A percentile compares a stretch with the other conserved stretches of the same genome.
These are phyloP conservation scores for Hofmannophila pseudospretella DNA, from an alignment of 2,888 invertebrate genomes.

Conservation along the genomic window DNA sequence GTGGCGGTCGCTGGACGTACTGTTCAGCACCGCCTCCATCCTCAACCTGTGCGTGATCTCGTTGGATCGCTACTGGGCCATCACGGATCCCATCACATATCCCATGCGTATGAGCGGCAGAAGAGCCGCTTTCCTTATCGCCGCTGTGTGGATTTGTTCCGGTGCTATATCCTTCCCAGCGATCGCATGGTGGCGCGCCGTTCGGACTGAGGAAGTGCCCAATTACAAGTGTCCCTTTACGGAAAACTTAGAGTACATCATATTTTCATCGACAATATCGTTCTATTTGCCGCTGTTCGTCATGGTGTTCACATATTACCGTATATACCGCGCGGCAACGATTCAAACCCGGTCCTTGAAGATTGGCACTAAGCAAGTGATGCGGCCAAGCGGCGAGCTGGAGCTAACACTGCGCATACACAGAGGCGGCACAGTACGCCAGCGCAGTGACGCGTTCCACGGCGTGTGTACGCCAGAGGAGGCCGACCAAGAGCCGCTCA, in stretches of 20 bases:
- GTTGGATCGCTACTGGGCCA: constrained; percentile 98
- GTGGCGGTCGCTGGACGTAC: constrained; percentile 97
- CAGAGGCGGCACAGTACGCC: constrained; percentile 89
- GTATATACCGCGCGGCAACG: constrained; percentile 95
- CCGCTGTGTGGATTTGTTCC: constrained; percentile 97
- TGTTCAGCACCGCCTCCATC: constrained; percentile 98
- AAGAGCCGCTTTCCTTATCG: constrained; percentile 91
- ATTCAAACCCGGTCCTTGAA: constrained; percentile 94
- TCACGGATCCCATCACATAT: constrained; percentile 98
- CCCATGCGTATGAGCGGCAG: constrained; percentile 95
- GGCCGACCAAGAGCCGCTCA: constrained; percentile 83
- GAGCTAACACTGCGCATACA: constrained; percentile 95
- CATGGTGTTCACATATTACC: constrained; percentile 98
- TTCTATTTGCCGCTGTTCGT: constrained; percentile 98
- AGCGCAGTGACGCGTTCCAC: constrained; percentile 72
- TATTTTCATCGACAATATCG: constrained; percentile 98
- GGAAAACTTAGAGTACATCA: constrained; percentile 95
- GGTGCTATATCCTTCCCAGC: constrained; percentile 99
- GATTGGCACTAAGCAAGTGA: constrained; percentile 93
- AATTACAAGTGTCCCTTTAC: constrained; percentile 96
- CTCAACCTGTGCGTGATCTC: constrained; percentile 98
- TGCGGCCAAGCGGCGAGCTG: constrained; percentile 89
- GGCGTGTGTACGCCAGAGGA: constrained; percentile 83
- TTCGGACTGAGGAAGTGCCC: constrained; percentile 87
- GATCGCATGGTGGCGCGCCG: constrained; percentile 97